Evolutionary conservation across 2,113 vertebrate species (phyloP).

Genomic region (Leptocoma aspasia): DNA sequence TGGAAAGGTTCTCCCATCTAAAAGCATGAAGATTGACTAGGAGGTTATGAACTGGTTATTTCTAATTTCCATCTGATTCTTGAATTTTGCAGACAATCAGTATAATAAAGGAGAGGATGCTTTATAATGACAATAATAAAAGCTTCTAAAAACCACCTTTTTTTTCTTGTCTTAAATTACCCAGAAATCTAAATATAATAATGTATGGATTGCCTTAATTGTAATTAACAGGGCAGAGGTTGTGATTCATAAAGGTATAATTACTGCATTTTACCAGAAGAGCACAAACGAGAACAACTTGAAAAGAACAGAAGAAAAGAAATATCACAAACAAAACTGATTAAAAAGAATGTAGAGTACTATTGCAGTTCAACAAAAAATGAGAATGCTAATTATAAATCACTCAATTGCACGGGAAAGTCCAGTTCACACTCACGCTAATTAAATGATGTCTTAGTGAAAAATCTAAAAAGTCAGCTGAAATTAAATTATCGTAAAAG

Average conservation of each 20-base stretch:
- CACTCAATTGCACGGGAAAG: background rate
- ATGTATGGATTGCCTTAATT: background rate
- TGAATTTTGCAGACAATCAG: conserved; percentile 3
- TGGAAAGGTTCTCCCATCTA: background rate
- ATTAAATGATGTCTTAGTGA: conserved; percentile 30
- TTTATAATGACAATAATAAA: background rate
- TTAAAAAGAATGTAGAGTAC: background rate
- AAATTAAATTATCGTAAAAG: conserved; percentile 36
- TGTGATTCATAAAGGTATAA: conserved; percentile 31
- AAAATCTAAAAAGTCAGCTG: conserved; percentile 2
- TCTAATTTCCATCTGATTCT: background rate
- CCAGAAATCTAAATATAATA: conserved; percentile 27
- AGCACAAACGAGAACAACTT: conserved; percentile 24
- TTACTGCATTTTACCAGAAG: conserved; percentile 39
- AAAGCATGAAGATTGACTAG: background rate
- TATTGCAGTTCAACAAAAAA: background rate
- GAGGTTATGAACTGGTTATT: background rate
- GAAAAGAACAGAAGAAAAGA: conserved; percentile 14
- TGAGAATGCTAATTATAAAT: conserved; percentile 1
- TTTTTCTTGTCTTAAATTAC: background rate
- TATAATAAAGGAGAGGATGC: background rate
- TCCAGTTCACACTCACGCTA: background rate
- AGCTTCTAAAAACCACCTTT: background rate
- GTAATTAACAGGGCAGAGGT: conserved; percentile 41
- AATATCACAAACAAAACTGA: background rate